These are phyloP conservation scores for Chalcis sispes DNA, from an alignment of 2,888 invertebrate species.

Conservation along the genomic window DNA sequence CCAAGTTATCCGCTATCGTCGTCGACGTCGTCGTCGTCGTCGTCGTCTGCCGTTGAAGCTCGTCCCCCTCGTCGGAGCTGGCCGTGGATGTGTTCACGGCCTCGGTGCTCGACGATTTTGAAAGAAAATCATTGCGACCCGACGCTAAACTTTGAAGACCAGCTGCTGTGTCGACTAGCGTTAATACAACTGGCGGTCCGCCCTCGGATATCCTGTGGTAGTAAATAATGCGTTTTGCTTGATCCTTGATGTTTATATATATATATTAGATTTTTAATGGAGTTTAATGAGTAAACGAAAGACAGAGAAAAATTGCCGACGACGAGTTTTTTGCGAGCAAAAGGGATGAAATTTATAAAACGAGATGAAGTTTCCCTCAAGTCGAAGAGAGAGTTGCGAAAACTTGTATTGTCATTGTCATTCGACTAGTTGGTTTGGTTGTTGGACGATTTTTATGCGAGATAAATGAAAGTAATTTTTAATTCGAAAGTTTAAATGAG, in stretches of 20 bases:
- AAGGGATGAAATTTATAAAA: too few relatives aligned
- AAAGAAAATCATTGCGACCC: constrained; percentile 76
- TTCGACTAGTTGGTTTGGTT: too few relatives aligned
- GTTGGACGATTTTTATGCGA: too few relatives aligned
- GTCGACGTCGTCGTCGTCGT: constrained; percentile 38
- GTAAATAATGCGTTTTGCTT: too few relatives aligned
- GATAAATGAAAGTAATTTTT: too few relatives aligned
- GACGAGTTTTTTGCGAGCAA: too few relatives aligned
- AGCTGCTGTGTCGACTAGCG: constrained; percentile 80
- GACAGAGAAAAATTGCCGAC: too few relatives aligned
- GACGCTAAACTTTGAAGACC: constrained; percentile 79
- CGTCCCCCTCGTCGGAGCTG: constrained; percentile 24
- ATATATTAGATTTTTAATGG: background rate
- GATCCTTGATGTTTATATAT: too few relatives aligned
- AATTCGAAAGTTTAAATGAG: too few relatives aligned
- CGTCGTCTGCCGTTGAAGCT: constrained; percentile 43
- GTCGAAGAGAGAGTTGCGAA: too few relatives aligned
- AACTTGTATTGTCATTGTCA: too few relatives aligned
- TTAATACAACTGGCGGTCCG: constrained; percentile 79
- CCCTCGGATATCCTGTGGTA: constrained; percentile 80
- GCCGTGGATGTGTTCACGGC: constrained; percentile 32
- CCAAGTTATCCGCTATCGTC: constrained; percentile 12
- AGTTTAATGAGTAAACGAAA: background rate
- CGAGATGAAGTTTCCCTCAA: too few relatives aligned
- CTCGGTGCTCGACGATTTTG: constrained; percentile 67